Percentiles rank a stretch among this genome's conserved stretches.
These are phyloP conservation scores for Calliphora vomitoria DNA, from an alignment of 2,888 invertebrate genomes.

Conservation along the genomic window DNA sequence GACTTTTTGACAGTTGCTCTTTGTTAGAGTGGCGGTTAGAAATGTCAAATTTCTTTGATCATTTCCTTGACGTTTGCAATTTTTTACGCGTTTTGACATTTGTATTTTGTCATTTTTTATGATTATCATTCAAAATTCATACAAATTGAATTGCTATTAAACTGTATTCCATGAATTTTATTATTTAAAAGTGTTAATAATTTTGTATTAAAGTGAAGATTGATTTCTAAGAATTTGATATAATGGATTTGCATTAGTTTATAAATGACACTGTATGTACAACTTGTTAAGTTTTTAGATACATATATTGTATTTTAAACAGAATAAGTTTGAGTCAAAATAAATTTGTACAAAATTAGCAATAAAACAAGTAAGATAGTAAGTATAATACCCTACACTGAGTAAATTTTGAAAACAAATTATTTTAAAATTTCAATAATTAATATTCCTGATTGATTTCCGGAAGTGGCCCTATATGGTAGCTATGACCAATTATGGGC, in stretches of 20 bases:
- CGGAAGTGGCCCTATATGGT: no score
- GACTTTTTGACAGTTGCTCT: conserved; percentile 66
- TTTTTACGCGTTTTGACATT: conserved; percentile 51
- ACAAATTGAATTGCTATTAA: not conserved
- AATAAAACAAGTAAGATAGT: no score
- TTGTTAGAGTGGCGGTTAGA: conserved; percentile 63
- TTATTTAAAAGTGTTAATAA: conserved; percentile 4
- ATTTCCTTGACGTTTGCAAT: conserved; percentile 39
- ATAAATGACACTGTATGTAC: not conserved
- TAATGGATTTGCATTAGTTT: conserved; percentile 16
- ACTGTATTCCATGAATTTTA: conserved; percentile 36
- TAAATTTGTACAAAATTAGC: no score
- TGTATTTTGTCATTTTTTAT: conserved; percentile 22
- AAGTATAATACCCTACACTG: no score
- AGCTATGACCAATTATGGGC: no score
- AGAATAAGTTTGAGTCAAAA: no score
- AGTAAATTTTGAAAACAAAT: no score
- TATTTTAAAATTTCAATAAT: no score
- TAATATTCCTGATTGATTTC: no score
- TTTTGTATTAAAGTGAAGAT: not conserved
- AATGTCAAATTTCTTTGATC: conserved; percentile 70
- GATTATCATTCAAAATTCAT: conserved; percentile 46
- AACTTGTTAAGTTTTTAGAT: no score
- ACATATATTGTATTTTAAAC: no score
- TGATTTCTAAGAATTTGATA: not conserved